Percentiles rank a stretch among this genome's conserved stretches.
Evolutionary conservation across 2,888 invertebrate genomes (phyloP).

Genomic region (Buathra laborator): DNA sequence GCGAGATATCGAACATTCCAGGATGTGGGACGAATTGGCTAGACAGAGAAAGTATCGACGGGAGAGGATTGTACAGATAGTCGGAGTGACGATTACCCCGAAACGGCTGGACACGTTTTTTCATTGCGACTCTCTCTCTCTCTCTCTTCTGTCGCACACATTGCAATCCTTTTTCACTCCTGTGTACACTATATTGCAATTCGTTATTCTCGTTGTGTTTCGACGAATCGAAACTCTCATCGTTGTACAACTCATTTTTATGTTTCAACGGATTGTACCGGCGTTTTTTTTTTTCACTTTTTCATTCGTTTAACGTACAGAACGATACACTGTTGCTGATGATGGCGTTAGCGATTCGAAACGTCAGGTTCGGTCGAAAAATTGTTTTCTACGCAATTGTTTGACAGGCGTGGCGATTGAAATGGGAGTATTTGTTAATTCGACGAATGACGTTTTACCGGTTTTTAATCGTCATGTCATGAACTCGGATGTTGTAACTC

Average conservation of each 20-base stretch:
- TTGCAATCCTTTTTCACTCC: background rate
- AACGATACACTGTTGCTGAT: conserved; percentile 23
- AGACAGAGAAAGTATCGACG: conserved; percentile 19
- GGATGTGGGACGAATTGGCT: conserved; percentile 25
- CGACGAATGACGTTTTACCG: background rate
- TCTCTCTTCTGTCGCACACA: background rate
- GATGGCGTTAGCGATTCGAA: conserved; percentile 44
- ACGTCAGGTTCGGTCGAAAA: conserved; percentile 45
- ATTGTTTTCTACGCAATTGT: conserved; percentile 30
- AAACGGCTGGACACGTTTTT: conserved; percentile 60
- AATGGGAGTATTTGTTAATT: background rate
- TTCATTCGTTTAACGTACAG: conserved; percentile 46
- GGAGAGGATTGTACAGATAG: conserved; percentile 37
- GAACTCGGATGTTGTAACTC: background rate
- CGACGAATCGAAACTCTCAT: background rate
- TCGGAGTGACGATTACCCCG: conserved; percentile 42
- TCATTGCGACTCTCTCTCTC: conserved; percentile 32
- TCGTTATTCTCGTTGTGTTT: conserved; percentile 53
- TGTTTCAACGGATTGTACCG: conserved; percentile 34
- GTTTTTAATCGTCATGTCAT: background rate
- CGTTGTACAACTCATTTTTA: conserved; percentile 58
- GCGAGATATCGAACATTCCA: conserved; percentile 4
- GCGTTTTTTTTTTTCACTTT: background rate
- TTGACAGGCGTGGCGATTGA: background rate
- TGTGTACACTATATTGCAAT: conserved; percentile 44